Evolutionary conservation across 2,888 invertebrate genomes (phyloP), one percentile per base, ranked within the genome.

Genomic region (Meganola albula): DNA sequence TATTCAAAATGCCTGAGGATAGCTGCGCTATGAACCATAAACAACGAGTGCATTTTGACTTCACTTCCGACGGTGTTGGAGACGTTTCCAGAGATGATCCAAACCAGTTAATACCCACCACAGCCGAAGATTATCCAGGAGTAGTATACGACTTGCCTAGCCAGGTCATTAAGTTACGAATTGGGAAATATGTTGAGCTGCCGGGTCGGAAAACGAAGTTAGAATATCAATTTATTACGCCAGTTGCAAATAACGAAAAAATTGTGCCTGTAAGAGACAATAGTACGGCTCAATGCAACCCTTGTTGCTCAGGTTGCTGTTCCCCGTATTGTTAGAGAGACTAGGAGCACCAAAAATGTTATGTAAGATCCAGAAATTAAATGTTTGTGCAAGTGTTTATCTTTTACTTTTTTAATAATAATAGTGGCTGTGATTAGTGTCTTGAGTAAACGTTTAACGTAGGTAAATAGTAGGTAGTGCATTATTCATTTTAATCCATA

Each of bases 191-290:
- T 5, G 48, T 84, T 12, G 84, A 83, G 48, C 74, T 76, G 74
- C 69, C 72, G 20, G 76, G 77, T 12, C 67, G 78, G 21, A 83
- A 77, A 52, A 68, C 82, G 0, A 82, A 73, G 53, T 43, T 84
- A 1, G 84, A 83, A 48, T 84, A 82, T 49, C 74, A 80, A 37
- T 84, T 85, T 44, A 48, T 83, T n/a, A 85, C 83, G 10, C 83
- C 84, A 2, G 61, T 58, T 9, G 37, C 48, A 8, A 56, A 51
- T 4, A 40, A 63, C 12, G 66, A 69, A 10, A 76, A 61, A 54
- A 43, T 48, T 10, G 54, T 80, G 4, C 74, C 82, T 1, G 65
- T 72, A 2, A 63, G 26, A 34, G 83, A 83, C 33, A 67, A 63
- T 5, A 74, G 80, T 4, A 71, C 76, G n/a, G 68, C 79, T 1